Evolutionary conservation across 2,113 vertebrate genomes (phyloP), one percentile per base, ranked within the genome.

Genomic region (Ammospiza nelsoni): DNA sequence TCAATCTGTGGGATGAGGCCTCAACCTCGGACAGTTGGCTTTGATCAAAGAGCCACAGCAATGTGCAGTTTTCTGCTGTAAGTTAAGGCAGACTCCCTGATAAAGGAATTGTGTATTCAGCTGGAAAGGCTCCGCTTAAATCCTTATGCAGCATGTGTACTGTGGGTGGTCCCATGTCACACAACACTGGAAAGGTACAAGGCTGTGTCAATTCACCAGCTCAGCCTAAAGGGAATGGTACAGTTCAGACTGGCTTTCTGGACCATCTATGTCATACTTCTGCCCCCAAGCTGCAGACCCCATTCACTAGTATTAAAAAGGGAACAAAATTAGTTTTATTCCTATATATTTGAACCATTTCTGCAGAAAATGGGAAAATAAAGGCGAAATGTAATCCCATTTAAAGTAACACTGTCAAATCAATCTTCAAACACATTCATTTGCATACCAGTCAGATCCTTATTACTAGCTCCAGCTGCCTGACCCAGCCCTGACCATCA

Each of bases 111-210:
- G 12, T 17, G 4, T 62, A 63, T 2, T 4, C 43, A 48, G 43
- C 61, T 63, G 55, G 24, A 74, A 48, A 16, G 25, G 6, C 7
- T 90, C 4, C 23, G 55, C 74, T 46, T 19, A 61, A 89, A 63
- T 52, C 43, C 9, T 54, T 19, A 7, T 22, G 35, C 24, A 71
- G 29, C 16, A 2, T 15, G 22, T 1, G 5, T 48, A 29, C 19
- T 0, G 2, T 51, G 43, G 39, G 21, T 55, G 57, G 18, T 71
- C 69, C 7, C 1, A 0, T 15, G 29, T 16, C 66, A 67, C 12
- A 5, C 17, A 71, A 58, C 44, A 27, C 49, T 41, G 9, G 15
- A 67, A 90, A 68, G 22, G 13, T 48, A 44, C 9, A 6, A 33
- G 13, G 22, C 31, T 44, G 15, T 68, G 46, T 49, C 39, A 44